Conservation (phyloP, 2,797 vertebrate species). For the Phataginus tetradactyla region DNA sequence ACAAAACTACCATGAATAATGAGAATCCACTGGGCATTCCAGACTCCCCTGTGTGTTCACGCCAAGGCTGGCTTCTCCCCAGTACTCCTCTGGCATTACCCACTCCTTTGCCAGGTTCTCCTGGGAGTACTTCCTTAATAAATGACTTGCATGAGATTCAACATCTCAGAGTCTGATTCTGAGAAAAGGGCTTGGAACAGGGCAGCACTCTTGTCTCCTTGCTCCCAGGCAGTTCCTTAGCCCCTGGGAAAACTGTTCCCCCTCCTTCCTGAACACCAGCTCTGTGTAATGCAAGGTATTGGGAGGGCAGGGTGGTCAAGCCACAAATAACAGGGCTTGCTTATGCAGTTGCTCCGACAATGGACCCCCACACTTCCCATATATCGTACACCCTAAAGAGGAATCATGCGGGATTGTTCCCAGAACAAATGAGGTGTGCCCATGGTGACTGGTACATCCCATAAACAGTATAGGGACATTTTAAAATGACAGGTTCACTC, state of each 20-base stretch:
- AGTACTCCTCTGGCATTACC: background rate
- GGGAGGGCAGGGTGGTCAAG: background rate
- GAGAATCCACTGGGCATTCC: background rate
- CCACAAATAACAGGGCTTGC: background rate
- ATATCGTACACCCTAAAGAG: background rate
- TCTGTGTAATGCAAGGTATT: background rate
- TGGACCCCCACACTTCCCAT: background rate
- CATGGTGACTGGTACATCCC: background rate
- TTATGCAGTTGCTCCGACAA: background rate
- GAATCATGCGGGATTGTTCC: background rate
- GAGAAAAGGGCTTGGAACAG: background rate
- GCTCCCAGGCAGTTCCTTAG: background rate
- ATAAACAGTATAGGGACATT: background rate
- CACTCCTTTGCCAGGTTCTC: background rate
- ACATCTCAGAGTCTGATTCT: background rate
- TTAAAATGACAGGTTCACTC: background rate
- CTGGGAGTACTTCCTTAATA: background rate
- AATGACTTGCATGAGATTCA: background rate
- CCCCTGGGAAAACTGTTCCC: background rate
- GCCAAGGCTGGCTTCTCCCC: background rate
- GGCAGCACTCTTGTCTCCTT: background rate
- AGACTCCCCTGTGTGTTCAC: background rate
- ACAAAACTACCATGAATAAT: background rate
- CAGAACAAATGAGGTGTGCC: background rate
- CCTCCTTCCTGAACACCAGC: background rate